Conservation (phyloP, 2,113 vertebrate species). For the Lophura nycthemera region DNA sequence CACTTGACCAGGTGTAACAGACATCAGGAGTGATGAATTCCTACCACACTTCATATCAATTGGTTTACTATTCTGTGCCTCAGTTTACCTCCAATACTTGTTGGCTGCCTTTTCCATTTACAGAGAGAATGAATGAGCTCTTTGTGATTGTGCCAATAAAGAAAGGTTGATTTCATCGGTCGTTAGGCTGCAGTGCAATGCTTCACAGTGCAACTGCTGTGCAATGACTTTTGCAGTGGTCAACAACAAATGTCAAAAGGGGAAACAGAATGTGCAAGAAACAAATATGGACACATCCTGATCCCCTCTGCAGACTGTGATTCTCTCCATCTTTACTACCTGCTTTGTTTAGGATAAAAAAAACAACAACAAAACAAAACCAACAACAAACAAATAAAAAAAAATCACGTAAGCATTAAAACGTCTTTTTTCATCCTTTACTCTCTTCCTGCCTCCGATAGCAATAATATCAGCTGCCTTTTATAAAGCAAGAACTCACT, state of each 20-base stretch:
- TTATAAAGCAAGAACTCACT: conserved; percentile 4
- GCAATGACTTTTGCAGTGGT: background rate
- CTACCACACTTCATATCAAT: background rate
- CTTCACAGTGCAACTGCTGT: background rate
- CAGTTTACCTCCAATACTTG: background rate
- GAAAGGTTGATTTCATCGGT: background rate
- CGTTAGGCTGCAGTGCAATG: background rate
- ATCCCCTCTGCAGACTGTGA: background rate
- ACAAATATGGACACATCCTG: rapidly evolving
- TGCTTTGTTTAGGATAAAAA: background rate
- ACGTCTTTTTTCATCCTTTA: background rate
- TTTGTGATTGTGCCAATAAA: background rate
- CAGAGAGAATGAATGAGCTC: background rate
- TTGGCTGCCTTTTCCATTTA: background rate
- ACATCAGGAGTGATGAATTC: background rate
- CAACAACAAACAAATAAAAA: background rate
- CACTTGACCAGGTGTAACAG: background rate
- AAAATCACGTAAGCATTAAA: background rate
- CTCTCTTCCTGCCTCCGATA: background rate
- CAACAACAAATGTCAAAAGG: background rate
- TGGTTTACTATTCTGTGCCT: background rate
- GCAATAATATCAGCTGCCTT: background rate
- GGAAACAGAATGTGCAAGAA: background rate
- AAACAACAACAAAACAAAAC: background rate
- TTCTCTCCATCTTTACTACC: background rate